Percentiles rank a stretch among this genome's conserved stretches.
phyloP scores from a whole-genome alignment of 1,140 invertebrate species.

The Aplysia californica region DNA sequence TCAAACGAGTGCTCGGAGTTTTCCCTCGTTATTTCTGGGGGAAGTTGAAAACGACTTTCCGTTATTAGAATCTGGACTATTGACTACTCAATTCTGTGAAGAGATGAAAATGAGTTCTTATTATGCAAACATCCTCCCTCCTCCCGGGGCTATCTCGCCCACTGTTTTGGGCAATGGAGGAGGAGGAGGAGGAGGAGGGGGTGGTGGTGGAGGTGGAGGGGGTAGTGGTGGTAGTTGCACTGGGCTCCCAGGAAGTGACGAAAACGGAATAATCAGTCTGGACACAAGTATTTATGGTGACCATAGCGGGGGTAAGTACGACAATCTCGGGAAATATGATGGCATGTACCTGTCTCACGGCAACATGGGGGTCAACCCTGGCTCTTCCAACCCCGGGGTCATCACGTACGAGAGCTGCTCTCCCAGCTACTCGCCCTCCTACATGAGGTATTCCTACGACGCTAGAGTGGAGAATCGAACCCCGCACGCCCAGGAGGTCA shows the following conservation, averaged over 20 bases:
- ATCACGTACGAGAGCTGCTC: conserved; percentile 6
- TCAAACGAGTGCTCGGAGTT: too few relatives aligned
- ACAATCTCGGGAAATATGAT: neutral
- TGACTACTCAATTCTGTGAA: too few relatives aligned
- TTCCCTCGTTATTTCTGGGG: too few relatives aligned
- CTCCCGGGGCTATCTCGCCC: neutral
- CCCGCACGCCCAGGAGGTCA: conserved; percentile 15
- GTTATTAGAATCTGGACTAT: too few relatives aligned
- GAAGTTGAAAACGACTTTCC: too few relatives aligned
- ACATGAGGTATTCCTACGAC: conserved; percentile 18
- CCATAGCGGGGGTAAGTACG: neutral
- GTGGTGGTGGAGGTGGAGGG: neutral
- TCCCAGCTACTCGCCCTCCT: conserved; percentile 8
- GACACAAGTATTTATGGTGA: too few relatives aligned
- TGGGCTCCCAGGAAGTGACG: neutral
- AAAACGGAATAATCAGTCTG: too few relatives aligned
- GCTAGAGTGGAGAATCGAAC: conserved; percentile 24
- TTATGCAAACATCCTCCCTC: neutral
- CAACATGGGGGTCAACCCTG: neutral
- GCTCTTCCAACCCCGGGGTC: too few relatives aligned
- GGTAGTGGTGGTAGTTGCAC: neutral
- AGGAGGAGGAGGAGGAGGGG: neutral
- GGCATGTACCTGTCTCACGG: neutral
- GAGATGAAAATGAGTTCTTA: neutral
- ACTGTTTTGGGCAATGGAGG: neutral